Base-by-base conservation (phyloP, 2,888 invertebrate genomes). In the Gisinianus flammeolus region DNA sequence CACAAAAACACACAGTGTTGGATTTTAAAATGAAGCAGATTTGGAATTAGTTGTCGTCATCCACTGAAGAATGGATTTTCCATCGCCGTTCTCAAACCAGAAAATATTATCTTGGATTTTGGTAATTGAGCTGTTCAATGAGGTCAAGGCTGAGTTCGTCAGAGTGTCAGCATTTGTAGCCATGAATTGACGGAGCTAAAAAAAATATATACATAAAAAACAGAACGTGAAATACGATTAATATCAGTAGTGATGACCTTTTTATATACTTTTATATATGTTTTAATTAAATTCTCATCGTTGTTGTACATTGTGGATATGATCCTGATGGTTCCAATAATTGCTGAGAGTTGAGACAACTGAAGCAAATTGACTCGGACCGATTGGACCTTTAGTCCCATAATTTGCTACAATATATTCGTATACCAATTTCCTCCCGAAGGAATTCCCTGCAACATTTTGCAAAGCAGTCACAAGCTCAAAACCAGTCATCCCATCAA, bases 51-150 rank as follows among this genome's bases (percentile, higher is more conserved):
- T n/a, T n/a, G n/a, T 44, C 52, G 52, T 44, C 52, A 56, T 56
- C 56, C 56, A 56, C n/a, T 12, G 4, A 56, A 3, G 4, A 56
- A 56, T 56, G 56, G 19, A 56, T 3, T 6, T 4, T 12, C 56
- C 56, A 56, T 56, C 66, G 1, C 28, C 64, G 10, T 28, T 31
- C 5, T 12, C 31, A 28, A 28, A 68, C 76, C 76, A 76, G 8
- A 30, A 2, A 28, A 76, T 76, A 33, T 76, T 76, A 2, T 3
- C 24, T 19, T 76, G n/a, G 22, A 76, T 68, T 68, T 16, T 67
- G 10, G 68, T 35, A 22, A 68, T 56, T 12, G 68, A 67, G 10
- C 26, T 12, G 22, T 28, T 33, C 24, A 76, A 22, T 0, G 54
- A 31, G 2, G 2, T 2, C 33, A 35, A 0, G 0, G 26, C 44